These are phyloP conservation scores for Lemur catta DNA, from an alignment of 2,797 vertebrate genomes.

Conservation along the genomic window DNA sequence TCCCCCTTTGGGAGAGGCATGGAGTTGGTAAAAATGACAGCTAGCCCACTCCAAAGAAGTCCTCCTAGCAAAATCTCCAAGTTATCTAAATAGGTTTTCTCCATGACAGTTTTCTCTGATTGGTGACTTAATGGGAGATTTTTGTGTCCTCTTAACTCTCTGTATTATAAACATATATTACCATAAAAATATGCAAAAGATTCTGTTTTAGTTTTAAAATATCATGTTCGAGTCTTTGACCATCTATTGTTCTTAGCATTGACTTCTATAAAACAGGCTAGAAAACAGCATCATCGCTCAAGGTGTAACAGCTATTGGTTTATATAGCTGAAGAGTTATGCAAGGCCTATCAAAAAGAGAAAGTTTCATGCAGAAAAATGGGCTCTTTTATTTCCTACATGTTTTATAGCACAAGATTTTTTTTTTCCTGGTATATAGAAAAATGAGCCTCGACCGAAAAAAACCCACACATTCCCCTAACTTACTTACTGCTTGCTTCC, in stretches of 20 bases:
- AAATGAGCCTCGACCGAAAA: background rate
- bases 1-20: background rate
- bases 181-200: background rate
- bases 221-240: background rate
- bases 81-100: background rate
- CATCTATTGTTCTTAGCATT: background rate
- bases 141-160: background rate
- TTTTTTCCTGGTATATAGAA: background rate
- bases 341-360: background rate
- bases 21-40: background rate
- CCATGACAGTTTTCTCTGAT: background rate
- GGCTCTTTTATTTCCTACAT: background rate
- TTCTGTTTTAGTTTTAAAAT: background rate
- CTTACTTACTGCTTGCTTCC: constrained; percentile 35
- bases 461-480: background rate
- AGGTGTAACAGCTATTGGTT: background rate
- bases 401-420: background rate
- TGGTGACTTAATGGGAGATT: background rate
- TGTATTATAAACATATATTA: background rate
- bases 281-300: background rate
- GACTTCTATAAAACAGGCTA: background rate
- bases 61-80: background rate
- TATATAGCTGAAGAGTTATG: background rate
- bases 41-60: background rate
- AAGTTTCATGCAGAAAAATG: background rate